These are phyloP conservation scores for Cirrhinus mrigala DNA, from an alignment of 2,797 vertebrate genomes.

Conservation along the genomic window DNA sequence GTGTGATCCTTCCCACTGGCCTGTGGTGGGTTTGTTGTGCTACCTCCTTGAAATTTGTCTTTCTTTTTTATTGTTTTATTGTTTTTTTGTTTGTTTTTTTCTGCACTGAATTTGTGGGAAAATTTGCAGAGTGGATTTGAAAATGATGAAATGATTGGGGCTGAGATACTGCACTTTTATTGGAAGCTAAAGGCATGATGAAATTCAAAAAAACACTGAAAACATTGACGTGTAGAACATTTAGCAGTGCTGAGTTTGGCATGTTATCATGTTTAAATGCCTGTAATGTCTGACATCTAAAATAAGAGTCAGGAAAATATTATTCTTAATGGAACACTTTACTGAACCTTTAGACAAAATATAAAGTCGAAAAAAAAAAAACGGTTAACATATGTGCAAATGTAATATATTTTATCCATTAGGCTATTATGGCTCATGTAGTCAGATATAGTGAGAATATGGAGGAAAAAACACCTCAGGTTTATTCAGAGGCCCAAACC, in stretches of 20 bases:
- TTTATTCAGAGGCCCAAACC: too few species aligned
- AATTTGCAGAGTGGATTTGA: not conserved
- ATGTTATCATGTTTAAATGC: not conserved
- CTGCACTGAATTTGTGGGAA: not conserved
- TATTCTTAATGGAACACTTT: not conserved
- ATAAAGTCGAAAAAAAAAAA: too few species aligned
- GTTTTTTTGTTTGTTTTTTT: too few species aligned
- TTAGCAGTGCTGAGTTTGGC: not conserved
- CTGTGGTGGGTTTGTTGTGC: not conserved
- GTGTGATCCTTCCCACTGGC: not conserved
- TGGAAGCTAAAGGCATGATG: not conserved
- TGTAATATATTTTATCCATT: not conserved
- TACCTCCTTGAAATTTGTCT: not conserved
- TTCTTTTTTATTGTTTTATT: not conserved
- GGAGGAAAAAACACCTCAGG: fast-evolving
- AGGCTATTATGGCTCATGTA: not conserved
- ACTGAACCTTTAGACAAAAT: not conserved
- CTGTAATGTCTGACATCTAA: not conserved
- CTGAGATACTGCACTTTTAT: not conserved
- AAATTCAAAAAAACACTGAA: not conserved
- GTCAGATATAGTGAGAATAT: not conserved
- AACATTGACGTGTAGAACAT: not conserved
- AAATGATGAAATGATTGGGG: not conserved
- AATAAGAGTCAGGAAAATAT: not conserved
- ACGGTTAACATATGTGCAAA: too few species aligned